Percentiles rank a stretch among this genome's conserved stretches.
phyloP scores from a whole-genome alignment of 2,888 invertebrate genomes.

The Stictocephala bisonia region DNA sequence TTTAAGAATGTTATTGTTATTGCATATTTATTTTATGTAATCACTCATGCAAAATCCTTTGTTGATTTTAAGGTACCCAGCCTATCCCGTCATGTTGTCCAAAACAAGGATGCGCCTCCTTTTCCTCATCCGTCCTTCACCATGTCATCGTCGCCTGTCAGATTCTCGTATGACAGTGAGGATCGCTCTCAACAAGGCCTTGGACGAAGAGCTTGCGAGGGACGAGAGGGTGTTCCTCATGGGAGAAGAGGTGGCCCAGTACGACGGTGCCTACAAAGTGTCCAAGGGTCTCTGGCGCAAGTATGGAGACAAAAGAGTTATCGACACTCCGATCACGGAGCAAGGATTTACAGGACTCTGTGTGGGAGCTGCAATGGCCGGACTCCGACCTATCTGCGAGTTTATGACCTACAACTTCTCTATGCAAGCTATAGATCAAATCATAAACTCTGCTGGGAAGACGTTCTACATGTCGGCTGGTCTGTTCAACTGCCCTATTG shows the following conservation, averaged over 20 bases:
- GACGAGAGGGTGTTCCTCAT: conserved; percentile 92
- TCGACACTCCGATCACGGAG: conserved; percentile 99
- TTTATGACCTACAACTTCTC: conserved; percentile 99
- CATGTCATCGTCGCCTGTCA: conserved; percentile 68
- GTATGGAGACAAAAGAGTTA: conserved; percentile 94
- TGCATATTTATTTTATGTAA: too few species aligned
- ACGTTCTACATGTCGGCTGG: conserved; percentile 98
- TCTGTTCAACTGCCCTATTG: conserved; percentile 86
- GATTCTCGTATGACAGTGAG: conserved; percentile 85
- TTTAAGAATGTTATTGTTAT: too few species aligned
- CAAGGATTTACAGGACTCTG: conserved; percentile 96
- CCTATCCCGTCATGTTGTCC: too few species aligned
- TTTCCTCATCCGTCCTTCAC: not conserved
- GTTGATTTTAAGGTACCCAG: too few species aligned
- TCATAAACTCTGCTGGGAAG: conserved; percentile 96
- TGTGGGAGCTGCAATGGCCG: conserved; percentile 91
- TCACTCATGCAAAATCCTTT: too few species aligned
- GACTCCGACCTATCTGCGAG: conserved; percentile 92
- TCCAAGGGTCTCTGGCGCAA: conserved; percentile 95
- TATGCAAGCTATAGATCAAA: conserved; percentile 98
- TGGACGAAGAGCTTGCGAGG: conserved; percentile 96
- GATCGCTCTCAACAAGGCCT: conserved; percentile 95
- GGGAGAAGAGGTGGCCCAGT: conserved; percentile 98
- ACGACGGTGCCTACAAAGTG: conserved; percentile 98
- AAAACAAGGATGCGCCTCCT: not conserved